phyloP scores from a whole-genome alignment of 2,888 invertebrate genomes.

The Ryuthela nishihirai region DNA sequence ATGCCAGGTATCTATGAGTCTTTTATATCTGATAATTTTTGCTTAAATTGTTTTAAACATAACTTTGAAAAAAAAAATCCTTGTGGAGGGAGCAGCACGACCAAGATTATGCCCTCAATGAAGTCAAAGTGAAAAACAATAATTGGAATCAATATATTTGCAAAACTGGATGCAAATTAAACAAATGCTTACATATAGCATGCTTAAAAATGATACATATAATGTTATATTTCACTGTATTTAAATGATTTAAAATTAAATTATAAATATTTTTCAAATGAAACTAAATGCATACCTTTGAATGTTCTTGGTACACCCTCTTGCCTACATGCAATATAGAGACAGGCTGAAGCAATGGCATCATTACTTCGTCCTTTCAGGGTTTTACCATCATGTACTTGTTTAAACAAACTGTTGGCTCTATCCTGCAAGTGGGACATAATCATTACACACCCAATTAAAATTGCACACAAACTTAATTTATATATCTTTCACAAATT shows the following conservation, averaged over 20 bases:
- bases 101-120: too few species aligned
- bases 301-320: slow-evolving; percentile 98
- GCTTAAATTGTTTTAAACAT: too few species aligned
- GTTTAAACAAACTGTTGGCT: slow-evolving; percentile 95
- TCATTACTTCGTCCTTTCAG: slow-evolving; percentile 94
- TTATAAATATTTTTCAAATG: background rate
- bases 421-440: slow-evolving; percentile 60
- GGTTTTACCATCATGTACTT: slow-evolving; percentile 95
- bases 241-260: background rate
- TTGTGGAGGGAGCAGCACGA: too few species aligned
- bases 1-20: too few species aligned
- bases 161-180: too few species aligned
- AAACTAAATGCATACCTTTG: slow-evolving; percentile 42
- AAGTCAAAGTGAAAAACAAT: too few species aligned
- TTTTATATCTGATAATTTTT: too few species aligned
- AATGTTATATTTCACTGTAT: background rate
- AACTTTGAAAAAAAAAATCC: too few species aligned
- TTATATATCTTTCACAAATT: slow-evolving; percentile 1
- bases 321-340: slow-evolving; percentile 97
- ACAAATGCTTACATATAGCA: too few species aligned
- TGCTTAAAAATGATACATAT: too few species aligned
- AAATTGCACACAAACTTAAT: too few species aligned
- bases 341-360: slow-evolving; percentile 96
- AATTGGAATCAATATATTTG: too few species aligned
- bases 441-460: slow-evolving; percentile 1